A percentile compares a stretch with the other conserved stretches of the same genome.
Conservation (phyloP, 2,888 invertebrate genomes). For the Microchrysa polita region DNA sequence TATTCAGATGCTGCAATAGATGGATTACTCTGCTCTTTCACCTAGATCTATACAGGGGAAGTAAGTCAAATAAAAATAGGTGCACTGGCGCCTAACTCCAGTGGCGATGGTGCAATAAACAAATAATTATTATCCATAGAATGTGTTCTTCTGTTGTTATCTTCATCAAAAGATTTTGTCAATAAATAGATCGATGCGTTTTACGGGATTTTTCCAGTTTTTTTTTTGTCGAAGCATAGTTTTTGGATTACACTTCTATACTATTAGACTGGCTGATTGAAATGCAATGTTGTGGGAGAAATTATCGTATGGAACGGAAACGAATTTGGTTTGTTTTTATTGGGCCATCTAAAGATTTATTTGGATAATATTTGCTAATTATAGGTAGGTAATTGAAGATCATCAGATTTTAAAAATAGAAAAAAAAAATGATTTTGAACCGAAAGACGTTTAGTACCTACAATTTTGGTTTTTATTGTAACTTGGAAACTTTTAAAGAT, state of each 20-base stretch:
- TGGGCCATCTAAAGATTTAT: conserved; percentile 21
- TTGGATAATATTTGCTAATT: too few relatives aligned
- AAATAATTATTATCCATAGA: conserved; percentile 24
- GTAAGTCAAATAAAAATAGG: not conserved
- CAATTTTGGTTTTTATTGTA: too few relatives aligned
- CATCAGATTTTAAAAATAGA: too few relatives aligned
- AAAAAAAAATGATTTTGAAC: too few relatives aligned
- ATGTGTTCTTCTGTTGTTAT: conserved; percentile 21
- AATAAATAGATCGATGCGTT: conserved; percentile 29
- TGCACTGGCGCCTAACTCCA: conserved; percentile 39
- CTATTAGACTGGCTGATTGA: too few relatives aligned
- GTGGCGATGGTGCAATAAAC: conserved; percentile 31
- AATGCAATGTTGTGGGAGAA: not conserved
- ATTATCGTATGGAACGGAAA: not conserved
- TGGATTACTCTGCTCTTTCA: too few relatives aligned
- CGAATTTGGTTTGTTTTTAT: conserved; percentile 17
- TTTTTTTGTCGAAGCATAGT: conserved; percentile 11
- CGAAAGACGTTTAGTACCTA: too few relatives aligned
- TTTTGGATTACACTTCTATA: too few relatives aligned
- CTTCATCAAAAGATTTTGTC: conserved; percentile 30
- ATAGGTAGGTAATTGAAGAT: too few relatives aligned
- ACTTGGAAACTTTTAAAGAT: too few relatives aligned
- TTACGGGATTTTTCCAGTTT: not conserved
- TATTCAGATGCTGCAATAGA: too few relatives aligned
- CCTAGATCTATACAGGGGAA: not conserved